phyloP scores from a whole-genome alignment of 2,797 vertebrate genomes.

The Lutjanus argentimaculatus region DNA sequence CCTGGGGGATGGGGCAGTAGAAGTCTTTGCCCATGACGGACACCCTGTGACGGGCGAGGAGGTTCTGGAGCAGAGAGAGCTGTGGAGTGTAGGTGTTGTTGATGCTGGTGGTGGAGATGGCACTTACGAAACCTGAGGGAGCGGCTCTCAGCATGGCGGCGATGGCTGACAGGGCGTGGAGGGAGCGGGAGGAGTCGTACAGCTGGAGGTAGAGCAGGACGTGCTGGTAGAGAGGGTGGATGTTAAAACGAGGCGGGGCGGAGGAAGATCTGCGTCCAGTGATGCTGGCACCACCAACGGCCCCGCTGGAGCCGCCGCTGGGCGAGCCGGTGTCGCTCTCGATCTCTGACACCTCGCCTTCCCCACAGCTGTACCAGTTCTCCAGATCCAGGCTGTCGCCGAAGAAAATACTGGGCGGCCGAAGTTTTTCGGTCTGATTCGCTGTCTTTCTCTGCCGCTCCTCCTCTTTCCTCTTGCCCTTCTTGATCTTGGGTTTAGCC shows the following conservation, averaged over 20 bases:
- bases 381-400: slow-evolving; percentile 98
- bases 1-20: slow-evolving; percentile 96
- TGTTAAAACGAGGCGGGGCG: slow-evolving; percentile 89
- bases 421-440: slow-evolving; percentile 89
- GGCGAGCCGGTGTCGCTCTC: slow-evolving; percentile 97
- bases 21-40: slow-evolving; percentile 99
- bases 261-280: slow-evolving; percentile 68
- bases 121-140: slow-evolving; percentile 95
- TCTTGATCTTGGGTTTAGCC: slow-evolving; percentile 96
- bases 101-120: slow-evolving; percentile 98
- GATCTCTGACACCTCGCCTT: slow-evolving; percentile 98
- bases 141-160: slow-evolving; percentile 95
- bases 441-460: slow-evolving; percentile 89
- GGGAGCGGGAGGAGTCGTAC: slow-evolving; percentile 96
- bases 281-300: slow-evolving; percentile 37
- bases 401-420: slow-evolving; percentile 94
- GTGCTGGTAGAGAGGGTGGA: slow-evolving; percentile 98
- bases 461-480: slow-evolving; percentile 92
- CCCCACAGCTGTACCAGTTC: slow-evolving; percentile 99
- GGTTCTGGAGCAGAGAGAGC: slow-evolving; percentile 96
- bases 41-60: slow-evolving; percentile 95
- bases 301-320: slow-evolving; percentile 75
- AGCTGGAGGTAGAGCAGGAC: slow-evolving; percentile 96
- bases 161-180: slow-evolving; percentile 95
- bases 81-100: slow-evolving; percentile 98